Base-by-base conservation (phyloP, 2,113 vertebrate species). In the Podarcis raffonei region DNA sequence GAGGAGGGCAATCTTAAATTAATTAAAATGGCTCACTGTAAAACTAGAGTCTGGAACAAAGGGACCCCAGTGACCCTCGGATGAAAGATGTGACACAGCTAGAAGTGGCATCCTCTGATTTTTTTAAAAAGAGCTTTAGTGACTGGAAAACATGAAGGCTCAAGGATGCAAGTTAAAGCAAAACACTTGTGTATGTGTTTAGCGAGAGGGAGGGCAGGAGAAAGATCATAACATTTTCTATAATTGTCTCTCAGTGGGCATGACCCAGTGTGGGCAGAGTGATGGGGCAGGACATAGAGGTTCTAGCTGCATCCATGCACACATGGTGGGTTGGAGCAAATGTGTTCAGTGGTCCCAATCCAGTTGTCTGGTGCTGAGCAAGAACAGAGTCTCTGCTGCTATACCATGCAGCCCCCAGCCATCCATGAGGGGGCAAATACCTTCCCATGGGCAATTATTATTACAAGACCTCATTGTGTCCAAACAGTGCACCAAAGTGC, bases 1-100 rank as follows among this genome's bases (percentile, higher is more conserved):
- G 93, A 91, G 57, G 74, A 7, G 3, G 65, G 88, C 86, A 93
- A 90, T 93, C 91, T 94, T 71, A 25, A 92, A 90, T 91, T 93
- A 94, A 95, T 96, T 91, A 92, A 91, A 89, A n/a, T 18, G 85
- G 85, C 59, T 25, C 6, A 13, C 0, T 27, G 57, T 71, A 91
- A 71, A 93, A 91, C 0, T 85, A 53, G 81, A 78, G 81, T 53
- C 88, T 89, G 85, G 72, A 92, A 94, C 90, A 94, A 85, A 90
- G 75, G 88, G 53, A 78, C 48, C 71, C 74, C 22, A 71, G 48
- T 25, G 83, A 84, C 48, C 91, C 90, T 78, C 37, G 86, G 89
- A 90, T 76, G 4, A n/a, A 91, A 87, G 92, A 88, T 13, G 48
- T 76, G 76, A 75, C 48, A 16, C 74, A 68, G 74, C 35, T 81